These are phyloP conservation scores for Podilymbus podiceps DNA, from an alignment of 2,113 vertebrate genomes.

Conservation along the genomic window DNA sequence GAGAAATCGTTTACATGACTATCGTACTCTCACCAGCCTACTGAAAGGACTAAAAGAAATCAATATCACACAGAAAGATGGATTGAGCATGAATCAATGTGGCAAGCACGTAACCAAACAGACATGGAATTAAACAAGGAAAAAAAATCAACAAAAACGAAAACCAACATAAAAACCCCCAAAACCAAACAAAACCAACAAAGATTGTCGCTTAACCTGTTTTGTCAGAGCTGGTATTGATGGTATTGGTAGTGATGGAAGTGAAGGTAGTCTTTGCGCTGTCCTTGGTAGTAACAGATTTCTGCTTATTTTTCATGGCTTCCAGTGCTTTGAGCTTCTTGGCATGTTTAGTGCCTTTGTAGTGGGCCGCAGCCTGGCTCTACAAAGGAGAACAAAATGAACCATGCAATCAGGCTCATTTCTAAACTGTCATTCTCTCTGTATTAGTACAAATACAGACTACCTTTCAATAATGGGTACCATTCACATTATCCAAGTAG, in stretches of 20 bases:
- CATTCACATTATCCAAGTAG: slow-evolving; percentile 43
- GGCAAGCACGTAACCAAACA: slow-evolving; percentile 59
- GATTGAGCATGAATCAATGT: slow-evolving; percentile 58
- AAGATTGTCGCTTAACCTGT: slow-evolving; percentile 86
- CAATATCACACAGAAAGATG: slow-evolving; percentile 59
- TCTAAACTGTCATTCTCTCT: slow-evolving; percentile 80
- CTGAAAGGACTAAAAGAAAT: background rate
- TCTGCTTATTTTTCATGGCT: slow-evolving; percentile 92
- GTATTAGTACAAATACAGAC: slow-evolving; percentile 82
- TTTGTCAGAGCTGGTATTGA: slow-evolving; percentile 83
- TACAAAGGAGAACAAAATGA: slow-evolving; percentile 89
- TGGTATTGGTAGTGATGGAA: slow-evolving; percentile 83
- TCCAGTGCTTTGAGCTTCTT: slow-evolving; percentile 99
- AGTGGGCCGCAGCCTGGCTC: slow-evolving; percentile 99
- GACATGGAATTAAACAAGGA: slow-evolving; percentile 51
- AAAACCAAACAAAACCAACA: slow-evolving; percentile 52
- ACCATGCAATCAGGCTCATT: slow-evolving; percentile 84
- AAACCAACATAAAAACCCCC: slow-evolving; percentile 4
- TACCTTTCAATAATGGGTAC: slow-evolving; percentile 82
- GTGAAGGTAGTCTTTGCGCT: slow-evolving; percentile 85
- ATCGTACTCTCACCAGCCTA: background rate
- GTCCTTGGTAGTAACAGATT: slow-evolving; percentile 87
- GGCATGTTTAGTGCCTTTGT: slow-evolving; percentile 99
- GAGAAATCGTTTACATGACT: slow-evolving; percentile 18
- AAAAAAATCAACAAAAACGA: background rate